Evolutionary conservation across 2,113 vertebrate species (phyloP).

Genomic region (Entelurus aequoreus): DNA sequence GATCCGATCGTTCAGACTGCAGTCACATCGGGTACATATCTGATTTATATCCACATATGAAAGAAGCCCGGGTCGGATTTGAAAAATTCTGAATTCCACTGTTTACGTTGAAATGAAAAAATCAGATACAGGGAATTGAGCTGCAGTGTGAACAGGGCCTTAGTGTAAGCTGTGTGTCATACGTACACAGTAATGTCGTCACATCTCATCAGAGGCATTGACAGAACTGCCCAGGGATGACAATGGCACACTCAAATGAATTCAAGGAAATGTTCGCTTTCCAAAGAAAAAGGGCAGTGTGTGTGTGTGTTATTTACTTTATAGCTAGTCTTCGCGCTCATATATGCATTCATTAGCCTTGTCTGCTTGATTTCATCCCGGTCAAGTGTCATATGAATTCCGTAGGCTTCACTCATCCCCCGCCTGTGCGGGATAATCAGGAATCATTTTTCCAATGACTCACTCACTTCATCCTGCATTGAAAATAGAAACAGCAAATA

Average conservation of each 20-base stretch:
- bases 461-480: slow-evolving; percentile 21
- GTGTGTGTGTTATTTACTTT: not conserved
- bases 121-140: no score
- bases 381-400: slow-evolving; percentile 32
- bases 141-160: no score
- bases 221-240: slow-evolving; percentile 41
- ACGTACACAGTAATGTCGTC: not conserved
- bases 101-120: no score
- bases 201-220: slow-evolving; percentile 22
- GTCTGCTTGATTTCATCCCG: slow-evolving; percentile 36
- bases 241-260: slow-evolving; percentile 24
- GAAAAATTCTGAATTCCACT: no score
- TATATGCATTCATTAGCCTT: slow-evolving; percentile 20
- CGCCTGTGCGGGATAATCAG: slow-evolving; percentile 29
- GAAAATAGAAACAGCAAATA: slow-evolving; percentile 26
- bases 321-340: slow-evolving; percentile 28
- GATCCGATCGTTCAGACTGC: no score
- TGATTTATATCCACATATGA: no score
- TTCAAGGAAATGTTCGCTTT: not conserved
- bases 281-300: slow-evolving; percentile 15
- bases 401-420: slow-evolving; percentile 12
- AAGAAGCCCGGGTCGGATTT: no score
- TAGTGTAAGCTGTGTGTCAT: no score
- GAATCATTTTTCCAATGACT: slow-evolving; percentile 37
- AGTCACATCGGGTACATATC: no score